Base-by-base conservation (phyloP, 2,113 vertebrate genomes). In the Alligator mississippiensis region DNA sequence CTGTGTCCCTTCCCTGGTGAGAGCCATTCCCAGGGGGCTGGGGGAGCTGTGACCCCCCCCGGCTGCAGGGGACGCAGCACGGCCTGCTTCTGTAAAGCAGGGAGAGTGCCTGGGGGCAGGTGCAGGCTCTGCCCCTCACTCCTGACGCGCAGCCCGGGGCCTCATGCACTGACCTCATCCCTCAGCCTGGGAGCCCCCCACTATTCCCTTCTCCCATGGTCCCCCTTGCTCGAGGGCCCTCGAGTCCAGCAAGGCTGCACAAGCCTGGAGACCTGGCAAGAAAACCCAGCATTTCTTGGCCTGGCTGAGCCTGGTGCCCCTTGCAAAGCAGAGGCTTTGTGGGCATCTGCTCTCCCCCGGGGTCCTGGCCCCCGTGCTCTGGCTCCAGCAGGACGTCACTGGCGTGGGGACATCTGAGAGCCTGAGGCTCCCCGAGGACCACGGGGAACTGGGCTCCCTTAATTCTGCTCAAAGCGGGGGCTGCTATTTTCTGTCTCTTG, bases 141-240 rank as follows among this genome's bases (percentile, higher is more conserved):
- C 9, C 24, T 25, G 5, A n/a, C 6, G 27, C 28, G 14, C 19
- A 0, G 62, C 7, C 7, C 3, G 9, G 16, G 30, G 34, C 11
- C 25, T 11, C 19, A 8, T 11, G 70, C 34, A 22, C 58, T 14
- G 70, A 13, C 22, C 18, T 6, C 22, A 22, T 25, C 2, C 54
- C 5, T 34, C 62, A 8, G 47, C 47, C 47, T 9, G 47, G 47
- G 47, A 47, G 47, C 10, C 74, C 12, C 19, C 18, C 28, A 11
- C 21, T 15, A 25, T 4, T 21, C 25, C n/a, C 70, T 61, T 13
- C 28, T 10, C 18, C 61, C 4, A 6, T 4, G 21, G 34, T 30
- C 3, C 27, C 63, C 61, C 63, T 21, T 38, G 24, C 15, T 6
- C 11, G 4, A 2, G 30, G 19, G 22, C 14, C 9, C 17, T 10